Percentiles rank a stretch among this genome's conserved stretches.
phyloP scores from a whole-genome alignment of 2,113 vertebrate genomes.

The Hyla sarda region DNA sequence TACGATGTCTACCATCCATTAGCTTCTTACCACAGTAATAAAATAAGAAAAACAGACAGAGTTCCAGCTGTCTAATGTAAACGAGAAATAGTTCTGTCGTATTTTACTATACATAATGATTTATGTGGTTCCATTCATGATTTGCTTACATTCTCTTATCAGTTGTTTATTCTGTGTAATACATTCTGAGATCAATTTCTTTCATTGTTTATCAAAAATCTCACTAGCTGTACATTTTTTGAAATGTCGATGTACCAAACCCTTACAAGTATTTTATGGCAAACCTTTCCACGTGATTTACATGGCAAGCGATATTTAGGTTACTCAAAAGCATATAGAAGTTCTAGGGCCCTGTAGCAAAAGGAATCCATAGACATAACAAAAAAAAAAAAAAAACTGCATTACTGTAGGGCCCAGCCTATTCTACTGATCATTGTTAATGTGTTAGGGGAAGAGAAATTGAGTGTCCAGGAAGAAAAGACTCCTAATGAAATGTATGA shows the following conservation, averaged over 20 bases:
- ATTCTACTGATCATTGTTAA: too few relatives aligned
- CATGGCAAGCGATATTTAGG: not conserved
- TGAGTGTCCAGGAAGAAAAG: too few relatives aligned
- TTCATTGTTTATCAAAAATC: not conserved
- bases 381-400: too few relatives aligned
- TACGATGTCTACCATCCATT: not conserved
- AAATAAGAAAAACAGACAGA: not conserved
- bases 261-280: not conserved
- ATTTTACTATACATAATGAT: not conserved
- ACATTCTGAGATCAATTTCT: not conserved
- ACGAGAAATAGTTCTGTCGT: not conserved
- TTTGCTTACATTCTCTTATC: slow-evolving; percentile 1
- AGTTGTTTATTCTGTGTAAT: not conserved
- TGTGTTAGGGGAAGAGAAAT: too few relatives aligned
- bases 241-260: not conserved
- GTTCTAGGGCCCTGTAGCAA: too few relatives aligned
- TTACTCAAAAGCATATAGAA: too few relatives aligned
- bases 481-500: not conserved
- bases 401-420: too few relatives aligned
- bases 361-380: too few relatives aligned
- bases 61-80: slow-evolving; percentile 24
- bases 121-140: not conserved
- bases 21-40: not conserved
- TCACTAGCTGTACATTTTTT: not conserved
- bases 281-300: too few relatives aligned